Evolutionary conservation across 2,888 invertebrate species (phyloP), one percentile per base, ranked within the genome.

Genomic region (Orchesellides sinensis): DNA sequence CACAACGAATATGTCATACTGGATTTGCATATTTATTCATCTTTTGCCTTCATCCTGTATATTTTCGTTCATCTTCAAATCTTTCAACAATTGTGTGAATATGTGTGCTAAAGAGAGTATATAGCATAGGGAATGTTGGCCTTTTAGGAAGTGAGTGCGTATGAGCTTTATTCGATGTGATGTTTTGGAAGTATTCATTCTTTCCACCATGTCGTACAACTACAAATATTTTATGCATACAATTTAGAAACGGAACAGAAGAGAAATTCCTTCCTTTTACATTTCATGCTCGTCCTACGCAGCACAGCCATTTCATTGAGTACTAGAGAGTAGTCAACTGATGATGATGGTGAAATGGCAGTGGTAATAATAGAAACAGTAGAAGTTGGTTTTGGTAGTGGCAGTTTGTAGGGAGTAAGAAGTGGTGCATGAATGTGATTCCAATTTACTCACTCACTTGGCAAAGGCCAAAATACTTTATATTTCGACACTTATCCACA

Each of bases 21-120:
- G 65, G 72, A 79, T 79, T 79, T 79, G 79, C 79, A 79, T 79
- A 79, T 79, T 79, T 79, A 79, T 79, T 79, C 79, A 79, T 79
- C 79, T 72, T 66, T 72, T 70, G 27, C 63, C 70, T 79, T 79
- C 79, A 79, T 79, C 72, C 70, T 49, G 27, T 35, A 47, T 27
- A 14, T 21, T 40, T 59, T 45, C 72, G 63, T 25, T 63, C 72
- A 79, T 70, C 25, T 35, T 63, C 63, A 5, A 32, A 10, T 40
- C 40, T 40, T 40, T 40, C n/a, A n/a, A 14, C 2, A 40, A 40
- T 2, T 14, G 40, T 8, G 14, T 14, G 40, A 40, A 40, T 2
- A 40, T 40, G 40, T n/a, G n/a, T 40, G 40, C 40, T 14, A 40
- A 40, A 40, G 40, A 40, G 40, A 40, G 40, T 5, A n/a, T n/a